phyloP scores from a whole-genome alignment of 2,888 invertebrate genomes.

The Acleris literana region DNA sequence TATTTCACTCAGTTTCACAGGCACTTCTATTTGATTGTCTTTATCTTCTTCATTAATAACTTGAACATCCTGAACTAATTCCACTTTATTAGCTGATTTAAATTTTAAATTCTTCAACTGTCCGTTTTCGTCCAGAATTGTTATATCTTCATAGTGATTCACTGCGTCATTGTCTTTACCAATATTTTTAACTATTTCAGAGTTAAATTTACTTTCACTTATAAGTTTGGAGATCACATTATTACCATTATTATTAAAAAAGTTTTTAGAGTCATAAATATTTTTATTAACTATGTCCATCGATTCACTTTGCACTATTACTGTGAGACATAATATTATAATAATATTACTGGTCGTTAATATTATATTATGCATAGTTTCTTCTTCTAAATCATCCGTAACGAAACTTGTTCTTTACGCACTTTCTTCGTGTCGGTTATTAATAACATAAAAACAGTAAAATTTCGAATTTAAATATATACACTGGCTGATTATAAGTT shows the following conservation, averaged over 20 bases:
- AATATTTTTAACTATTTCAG: slow-evolving; percentile 54
- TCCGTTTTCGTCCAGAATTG: slow-evolving; percentile 65
- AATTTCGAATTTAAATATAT: neutral
- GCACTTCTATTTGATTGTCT: slow-evolving; percentile 38
- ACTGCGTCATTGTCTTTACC: slow-evolving; percentile 55
- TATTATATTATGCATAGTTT: slow-evolving; percentile 24
- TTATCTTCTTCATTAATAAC: slow-evolving; percentile 42
- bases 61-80: slow-evolving; percentile 43
- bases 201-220: slow-evolving; percentile 56
- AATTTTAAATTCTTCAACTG: slow-evolving; percentile 67
- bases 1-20: slow-evolving; percentile 40
- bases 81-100: slow-evolving; percentile 54
- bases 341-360: neutral
- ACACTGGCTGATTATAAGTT: slow-evolving; percentile 1
- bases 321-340: slow-evolving; percentile 1
- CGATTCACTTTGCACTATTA: slow-evolving; percentile 42
- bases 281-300: slow-evolving; percentile 54
- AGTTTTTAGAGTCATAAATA: slow-evolving; percentile 56
- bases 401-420: slow-evolving; percentile 8
- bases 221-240: slow-evolving; percentile 52
- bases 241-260: slow-evolving; percentile 49
- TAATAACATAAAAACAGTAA: neutral
- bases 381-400: slow-evolving; percentile 23
- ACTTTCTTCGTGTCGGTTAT: slow-evolving; percentile 14
- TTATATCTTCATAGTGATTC: slow-evolving; percentile 70